Percentiles rank a stretch among this genome's conserved stretches.
These are phyloP conservation scores for Lithophane socia DNA, from an alignment of 2,888 invertebrate species.

Conservation along the genomic window DNA sequence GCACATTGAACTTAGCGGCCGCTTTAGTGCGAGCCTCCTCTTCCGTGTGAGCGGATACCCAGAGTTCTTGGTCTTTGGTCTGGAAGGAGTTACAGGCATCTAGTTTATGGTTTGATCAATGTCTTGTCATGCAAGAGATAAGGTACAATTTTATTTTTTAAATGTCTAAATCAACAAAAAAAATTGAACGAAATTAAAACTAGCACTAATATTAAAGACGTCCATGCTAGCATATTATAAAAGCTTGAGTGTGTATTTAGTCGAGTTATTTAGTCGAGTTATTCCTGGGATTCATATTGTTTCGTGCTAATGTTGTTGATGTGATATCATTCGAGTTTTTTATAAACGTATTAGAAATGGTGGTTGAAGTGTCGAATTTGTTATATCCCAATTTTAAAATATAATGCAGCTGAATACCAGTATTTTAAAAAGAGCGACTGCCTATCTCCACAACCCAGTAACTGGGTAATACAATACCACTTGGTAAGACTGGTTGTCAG, in stretches of 20 bases:
- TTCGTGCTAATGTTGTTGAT: neutral
- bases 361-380: neutral
- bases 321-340: neutral
- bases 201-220: neutral
- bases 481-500: too few relatives aligned
- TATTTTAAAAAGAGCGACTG: too few relatives aligned
- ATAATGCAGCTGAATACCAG: too few relatives aligned
- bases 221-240: neutral
- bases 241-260: neutral
- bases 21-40: constrained; percentile 96
- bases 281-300: neutral
- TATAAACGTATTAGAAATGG: neutral
- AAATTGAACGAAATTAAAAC: neutral
- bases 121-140: too few relatives aligned
- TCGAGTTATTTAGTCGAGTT: constrained; percentile 4
- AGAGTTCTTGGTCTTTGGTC: constrained; percentile 90
- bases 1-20: constrained; percentile 91
- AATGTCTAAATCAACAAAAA: too few relatives aligned
- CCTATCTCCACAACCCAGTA: too few relatives aligned
- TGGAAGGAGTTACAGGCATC: neutral
- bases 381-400: constrained; percentile 1
- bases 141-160: too few relatives aligned
- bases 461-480: too few relatives aligned
- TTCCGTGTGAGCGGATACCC: constrained; percentile 94
- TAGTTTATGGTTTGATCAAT: constrained; percentile 7